phyloP scores from a whole-genome alignment of 2,113 vertebrate genomes.

The Corythaixoides concolor region DNA sequence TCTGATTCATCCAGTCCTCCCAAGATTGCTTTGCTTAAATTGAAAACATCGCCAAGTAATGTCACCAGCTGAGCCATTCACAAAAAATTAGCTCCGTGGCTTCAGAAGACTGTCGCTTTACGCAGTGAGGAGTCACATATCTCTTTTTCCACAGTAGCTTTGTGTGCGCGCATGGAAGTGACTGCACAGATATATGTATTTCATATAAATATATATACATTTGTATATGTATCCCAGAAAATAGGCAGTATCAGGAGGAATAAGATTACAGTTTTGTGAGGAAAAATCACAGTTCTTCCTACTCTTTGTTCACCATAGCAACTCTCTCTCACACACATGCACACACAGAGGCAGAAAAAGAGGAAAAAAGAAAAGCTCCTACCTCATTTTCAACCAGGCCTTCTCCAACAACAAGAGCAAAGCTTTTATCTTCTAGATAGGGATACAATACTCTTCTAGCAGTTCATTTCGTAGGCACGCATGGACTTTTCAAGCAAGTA shows the following conservation, averaged over 20 bases:
- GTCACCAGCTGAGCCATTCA: slow-evolving; percentile 23
- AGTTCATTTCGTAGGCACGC: neutral
- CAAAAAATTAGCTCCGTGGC: neutral
- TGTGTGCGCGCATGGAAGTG: neutral
- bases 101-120: neutral
- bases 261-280: slow-evolving; percentile 9
- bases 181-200: neutral
- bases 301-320: slow-evolving; percentile 48
- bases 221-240: neutral
- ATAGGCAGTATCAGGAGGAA: neutral
- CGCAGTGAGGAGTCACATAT: neutral
- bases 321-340: neutral
- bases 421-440: slow-evolving; percentile 17
- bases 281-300: neutral
- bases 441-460: slow-evolving; percentile 8
- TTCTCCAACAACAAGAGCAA: slow-evolving; percentile 4
- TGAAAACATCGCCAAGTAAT: slow-evolving; percentile 14
- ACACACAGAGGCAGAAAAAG: neutral
- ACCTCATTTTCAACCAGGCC: neutral
- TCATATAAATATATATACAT: neutral
- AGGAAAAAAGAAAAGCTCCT: neutral
- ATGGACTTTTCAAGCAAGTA: neutral
- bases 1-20: neutral
- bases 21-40: slow-evolving; percentile 36
- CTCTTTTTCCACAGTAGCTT: neutral